Percentiles rank a stretch among this genome's conserved stretches.
Conservation (phyloP, 64 coral and sea anemone genomes). For the Actinia tenebrosa region DNA sequence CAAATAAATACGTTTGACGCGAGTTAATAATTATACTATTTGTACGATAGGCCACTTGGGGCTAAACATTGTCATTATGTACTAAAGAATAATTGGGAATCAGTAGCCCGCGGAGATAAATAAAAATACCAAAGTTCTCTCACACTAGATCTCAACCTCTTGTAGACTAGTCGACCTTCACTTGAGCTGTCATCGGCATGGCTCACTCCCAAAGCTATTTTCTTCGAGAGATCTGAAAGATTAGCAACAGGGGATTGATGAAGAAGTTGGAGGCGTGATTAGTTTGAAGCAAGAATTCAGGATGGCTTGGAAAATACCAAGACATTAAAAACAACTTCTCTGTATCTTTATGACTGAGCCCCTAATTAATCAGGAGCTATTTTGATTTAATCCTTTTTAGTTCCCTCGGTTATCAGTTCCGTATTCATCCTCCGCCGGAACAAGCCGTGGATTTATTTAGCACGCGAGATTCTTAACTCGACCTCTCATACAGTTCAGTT, state of each 20-base stretch:
- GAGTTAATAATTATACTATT: slow-evolving; percentile 77
- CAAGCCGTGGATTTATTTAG: not conserved
- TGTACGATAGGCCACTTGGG: slow-evolving; percentile 42
- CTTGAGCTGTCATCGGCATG: not conserved
- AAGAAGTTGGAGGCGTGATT: slow-evolving; percentile 2
- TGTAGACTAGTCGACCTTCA: not conserved
- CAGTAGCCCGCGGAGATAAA: slow-evolving; percentile 26
- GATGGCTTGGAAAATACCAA: not conserved
- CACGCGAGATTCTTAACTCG: slow-evolving; percentile 7
- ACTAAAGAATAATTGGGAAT: slow-evolving; percentile 41
- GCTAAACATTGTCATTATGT: slow-evolving; percentile 46
- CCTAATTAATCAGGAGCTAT: not conserved
- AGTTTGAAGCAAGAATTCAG: not conserved
- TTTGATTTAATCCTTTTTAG: not conserved
- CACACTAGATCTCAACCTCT: slow-evolving; percentile 5
- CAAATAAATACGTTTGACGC: slow-evolving; percentile 82
- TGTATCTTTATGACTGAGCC: not conserved
- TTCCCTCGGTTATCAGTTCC: not conserved
- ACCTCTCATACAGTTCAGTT: not conserved
- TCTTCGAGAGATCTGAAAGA: slow-evolving; percentile 8
- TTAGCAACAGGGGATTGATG: not conserved
- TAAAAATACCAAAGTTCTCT: not conserved
- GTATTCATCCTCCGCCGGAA: not conserved
- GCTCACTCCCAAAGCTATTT: not conserved
- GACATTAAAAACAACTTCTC: not conserved